Evolutionary conservation across 2,113 vertebrate genomes (phyloP).

Genomic region (Bubo bubo): DNA sequence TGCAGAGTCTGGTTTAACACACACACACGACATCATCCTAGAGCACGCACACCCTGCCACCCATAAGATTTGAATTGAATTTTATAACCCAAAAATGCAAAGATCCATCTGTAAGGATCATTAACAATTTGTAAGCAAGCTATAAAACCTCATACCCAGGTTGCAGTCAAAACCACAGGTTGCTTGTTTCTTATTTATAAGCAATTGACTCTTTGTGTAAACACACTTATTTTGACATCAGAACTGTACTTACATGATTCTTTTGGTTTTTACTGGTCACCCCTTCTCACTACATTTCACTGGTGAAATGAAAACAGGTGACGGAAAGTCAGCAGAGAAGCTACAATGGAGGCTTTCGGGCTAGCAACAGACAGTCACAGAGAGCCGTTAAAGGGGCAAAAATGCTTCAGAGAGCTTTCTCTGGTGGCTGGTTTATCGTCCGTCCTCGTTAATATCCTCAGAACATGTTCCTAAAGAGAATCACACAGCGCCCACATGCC

Average conservation of each 20-base stretch:
- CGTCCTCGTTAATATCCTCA: neutral
- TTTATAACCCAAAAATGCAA: neutral
- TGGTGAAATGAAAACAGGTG: neutral
- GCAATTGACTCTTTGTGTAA: neutral
- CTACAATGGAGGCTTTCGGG: fast-evolving
- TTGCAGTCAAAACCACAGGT: neutral
- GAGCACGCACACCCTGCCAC: neutral
- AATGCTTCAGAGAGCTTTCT: neutral
- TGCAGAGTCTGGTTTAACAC: neutral
- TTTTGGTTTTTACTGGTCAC: neutral
- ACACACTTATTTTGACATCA: neutral
- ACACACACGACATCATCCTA: neutral
- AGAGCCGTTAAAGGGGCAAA: neutral
- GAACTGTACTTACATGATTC: neutral
- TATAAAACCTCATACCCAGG: neutral
- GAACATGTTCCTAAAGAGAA: neutral
- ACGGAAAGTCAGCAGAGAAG: neutral
- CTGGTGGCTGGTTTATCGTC: neutral
- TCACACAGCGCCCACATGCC: fast-evolving
- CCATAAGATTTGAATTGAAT: neutral
- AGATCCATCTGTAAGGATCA: neutral
- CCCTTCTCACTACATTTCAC: neutral
- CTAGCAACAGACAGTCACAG: neutral
- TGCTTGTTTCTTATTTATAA: neutral
- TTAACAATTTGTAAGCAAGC: neutral